These are phyloP conservation scores for Tipula unca DNA, from an alignment of 2,888 invertebrate species.

Conservation along the genomic window DNA sequence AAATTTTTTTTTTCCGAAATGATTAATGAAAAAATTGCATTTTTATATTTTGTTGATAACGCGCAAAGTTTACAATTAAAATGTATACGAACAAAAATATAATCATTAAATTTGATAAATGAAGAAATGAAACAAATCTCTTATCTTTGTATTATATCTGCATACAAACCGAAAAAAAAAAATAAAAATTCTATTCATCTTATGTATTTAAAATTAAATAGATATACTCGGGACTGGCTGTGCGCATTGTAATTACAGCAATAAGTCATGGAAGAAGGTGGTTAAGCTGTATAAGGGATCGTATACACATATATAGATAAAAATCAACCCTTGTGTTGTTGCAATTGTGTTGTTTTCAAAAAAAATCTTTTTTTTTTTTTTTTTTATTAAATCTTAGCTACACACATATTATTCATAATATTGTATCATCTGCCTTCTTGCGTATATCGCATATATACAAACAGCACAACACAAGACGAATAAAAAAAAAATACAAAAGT, in stretches of 20 bases:
- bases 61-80: background rate
- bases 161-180: background rate
- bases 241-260: background rate
- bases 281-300: background rate
- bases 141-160: background rate
- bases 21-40: background rate
- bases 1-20: background rate
- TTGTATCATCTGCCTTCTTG: conserved; percentile 17
- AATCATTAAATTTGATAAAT: conserved; percentile 19
- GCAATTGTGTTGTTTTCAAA: background rate
- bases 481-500: background rate
- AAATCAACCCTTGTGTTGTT: conserved; percentile 8
- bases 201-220: too few relatives aligned
- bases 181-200: background rate
- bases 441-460: background rate
- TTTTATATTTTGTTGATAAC: background rate
- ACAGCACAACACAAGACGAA: background rate
- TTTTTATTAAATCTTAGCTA: conserved; percentile 15
- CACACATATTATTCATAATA: background rate
- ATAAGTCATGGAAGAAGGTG: conserved; percentile 15
- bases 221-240: background rate
- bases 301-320: background rate
- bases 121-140: conserved; percentile 15
- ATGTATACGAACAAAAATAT: background rate
- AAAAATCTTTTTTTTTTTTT: too few relatives aligned